Conservation (phyloP, 2,797 vertebrate genomes). For the Sebastes kiyomatsui region DNA sequence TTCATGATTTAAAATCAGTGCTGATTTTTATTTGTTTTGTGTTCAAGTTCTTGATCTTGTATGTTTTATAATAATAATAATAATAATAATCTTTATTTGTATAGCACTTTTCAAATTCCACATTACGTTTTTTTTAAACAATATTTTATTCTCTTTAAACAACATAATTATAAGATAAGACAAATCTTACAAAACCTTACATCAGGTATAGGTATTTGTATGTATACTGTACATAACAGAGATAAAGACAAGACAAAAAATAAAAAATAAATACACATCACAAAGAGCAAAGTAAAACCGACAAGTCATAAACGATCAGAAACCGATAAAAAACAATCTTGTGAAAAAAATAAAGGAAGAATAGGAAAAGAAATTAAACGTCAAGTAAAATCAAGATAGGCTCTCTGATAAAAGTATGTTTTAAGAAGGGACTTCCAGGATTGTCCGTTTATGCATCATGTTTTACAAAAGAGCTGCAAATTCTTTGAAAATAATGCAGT, state of each 20-base stretch:
- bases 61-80: neutral
- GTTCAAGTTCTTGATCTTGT: neutral
- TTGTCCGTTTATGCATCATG: too few relatives aligned
- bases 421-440: neutral
- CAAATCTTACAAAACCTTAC: too few relatives aligned
- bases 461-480: too few relatives aligned
- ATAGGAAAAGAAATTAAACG: neutral
- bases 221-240: too few relatives aligned
- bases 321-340: too few relatives aligned
- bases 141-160: too few relatives aligned
- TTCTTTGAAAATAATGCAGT: too few relatives aligned
- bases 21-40: neutral
- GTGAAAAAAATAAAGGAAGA: neutral
- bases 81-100: neutral
- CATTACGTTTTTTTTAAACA: neutral
- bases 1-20: neutral
- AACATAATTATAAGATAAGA: too few relatives aligned
- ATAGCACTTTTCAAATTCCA: neutral
- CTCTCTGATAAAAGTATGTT: neutral
- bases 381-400: neutral
- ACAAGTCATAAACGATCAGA: neutral
- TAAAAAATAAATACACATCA: too few relatives aligned
- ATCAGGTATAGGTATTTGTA: accelerated
- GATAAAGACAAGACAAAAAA: too few relatives aligned
- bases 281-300: neutral